Conservation (phyloP, 2,797 vertebrate species). For the Anabas testudineus region DNA sequence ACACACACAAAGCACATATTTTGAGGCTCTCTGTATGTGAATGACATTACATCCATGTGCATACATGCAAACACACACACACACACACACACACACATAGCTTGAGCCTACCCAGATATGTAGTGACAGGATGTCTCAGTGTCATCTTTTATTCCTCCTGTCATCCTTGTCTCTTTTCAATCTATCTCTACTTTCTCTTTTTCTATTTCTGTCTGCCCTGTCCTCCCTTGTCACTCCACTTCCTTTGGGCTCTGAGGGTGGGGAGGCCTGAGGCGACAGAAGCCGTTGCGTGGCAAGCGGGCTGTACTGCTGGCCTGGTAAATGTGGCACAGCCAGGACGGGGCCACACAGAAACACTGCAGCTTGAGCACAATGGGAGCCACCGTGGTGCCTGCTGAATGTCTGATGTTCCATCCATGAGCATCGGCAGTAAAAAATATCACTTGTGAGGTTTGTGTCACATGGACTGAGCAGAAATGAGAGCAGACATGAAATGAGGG, state of each 20-base stretch:
- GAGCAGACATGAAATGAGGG: slow-evolving; percentile 57
- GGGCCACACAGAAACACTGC: neutral
- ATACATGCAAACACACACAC: slow-evolving; percentile 24
- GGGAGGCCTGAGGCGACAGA: slow-evolving; percentile 50
- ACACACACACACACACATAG: slow-evolving; percentile 36
- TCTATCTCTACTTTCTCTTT: slow-evolving; percentile 31
- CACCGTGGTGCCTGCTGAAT: neutral
- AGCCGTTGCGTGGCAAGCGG: slow-evolving; percentile 35
- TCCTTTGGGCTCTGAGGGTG: slow-evolving; percentile 51
- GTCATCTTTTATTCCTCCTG: slow-evolving; percentile 64
- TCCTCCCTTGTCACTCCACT: slow-evolving; percentile 53
- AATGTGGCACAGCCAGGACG: slow-evolving; percentile 21
- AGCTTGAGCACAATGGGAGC: neutral
- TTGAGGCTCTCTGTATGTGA: slow-evolving; percentile 9
- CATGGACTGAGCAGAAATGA: slow-evolving; percentile 33
- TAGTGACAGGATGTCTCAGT: slow-evolving; percentile 72
- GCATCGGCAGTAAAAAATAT: slow-evolving; percentile 28
- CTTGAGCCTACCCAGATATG: slow-evolving; percentile 54
- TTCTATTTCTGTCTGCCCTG: slow-evolving; percentile 49
- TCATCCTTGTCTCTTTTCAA: slow-evolving; percentile 39
- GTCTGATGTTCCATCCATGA: slow-evolving; percentile 1
- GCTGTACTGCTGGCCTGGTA: slow-evolving; percentile 7
- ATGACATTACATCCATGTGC: slow-evolving; percentile 18
- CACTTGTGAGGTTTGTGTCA: slow-evolving; percentile 34
- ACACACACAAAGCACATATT: neutral